These are phyloP conservation scores for Caenorhabditis briggsae DNA, from an alignment of 1,140 invertebrate genomes.

Conservation along the genomic window DNA sequence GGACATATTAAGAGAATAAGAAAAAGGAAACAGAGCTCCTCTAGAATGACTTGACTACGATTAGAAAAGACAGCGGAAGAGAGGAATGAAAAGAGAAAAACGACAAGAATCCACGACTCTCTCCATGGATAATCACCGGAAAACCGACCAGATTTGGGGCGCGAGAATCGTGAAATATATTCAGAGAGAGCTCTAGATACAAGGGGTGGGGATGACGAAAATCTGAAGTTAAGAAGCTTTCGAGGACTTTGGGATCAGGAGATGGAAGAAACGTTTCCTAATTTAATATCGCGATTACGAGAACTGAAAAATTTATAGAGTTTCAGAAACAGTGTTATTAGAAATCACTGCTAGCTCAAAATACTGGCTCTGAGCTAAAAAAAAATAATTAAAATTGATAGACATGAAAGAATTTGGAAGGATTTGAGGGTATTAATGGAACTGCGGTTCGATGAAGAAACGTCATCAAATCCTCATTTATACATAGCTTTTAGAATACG, in stretches of 20 bases:
- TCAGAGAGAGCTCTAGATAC: neutral
- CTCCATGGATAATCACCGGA: conserved; percentile 29
- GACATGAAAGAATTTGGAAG: too few species aligned
- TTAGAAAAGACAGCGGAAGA: conserved; percentile 30
- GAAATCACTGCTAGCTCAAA: too few species aligned
- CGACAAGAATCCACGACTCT: neutral
- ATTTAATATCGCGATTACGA: too few species aligned
- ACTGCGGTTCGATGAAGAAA: too few species aligned
- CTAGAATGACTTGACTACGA: conserved; percentile 15
- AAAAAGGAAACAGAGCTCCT: neutral
- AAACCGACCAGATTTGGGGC: conserved; percentile 33
- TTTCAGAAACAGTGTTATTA: too few species aligned
- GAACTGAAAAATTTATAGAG: too few species aligned
- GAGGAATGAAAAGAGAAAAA: conserved; percentile 10
- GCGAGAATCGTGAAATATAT: conserved; percentile 8
- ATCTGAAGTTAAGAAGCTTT: neutral
- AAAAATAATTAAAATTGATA: too few species aligned
- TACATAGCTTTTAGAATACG: too few species aligned
- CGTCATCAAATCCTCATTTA: too few species aligned
- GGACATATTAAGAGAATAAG: neutral
- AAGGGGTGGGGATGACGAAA: neutral
- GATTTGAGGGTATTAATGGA: too few species aligned
- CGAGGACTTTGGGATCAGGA: neutral
- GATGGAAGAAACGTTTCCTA: too few species aligned
- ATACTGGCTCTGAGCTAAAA: too few species aligned